Evolutionary conservation across 2,797 vertebrate genomes (phyloP).

Genomic region (Acanthurus lineatus): DNA sequence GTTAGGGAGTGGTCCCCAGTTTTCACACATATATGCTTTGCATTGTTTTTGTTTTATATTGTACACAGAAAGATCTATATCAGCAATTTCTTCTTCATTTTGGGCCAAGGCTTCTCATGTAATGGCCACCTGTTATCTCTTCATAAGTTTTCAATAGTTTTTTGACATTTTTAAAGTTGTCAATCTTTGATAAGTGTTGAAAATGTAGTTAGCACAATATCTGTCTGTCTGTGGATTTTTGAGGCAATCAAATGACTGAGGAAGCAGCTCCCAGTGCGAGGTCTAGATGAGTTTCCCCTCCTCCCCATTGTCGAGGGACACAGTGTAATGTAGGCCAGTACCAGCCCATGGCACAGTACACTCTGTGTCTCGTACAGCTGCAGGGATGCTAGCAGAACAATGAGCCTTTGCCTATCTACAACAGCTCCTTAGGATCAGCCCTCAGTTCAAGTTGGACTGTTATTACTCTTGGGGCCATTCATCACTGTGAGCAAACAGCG

Average conservation of each 20-base stretch:
- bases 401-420: slow-evolving; percentile 76
- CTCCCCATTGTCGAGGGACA: slow-evolving; percentile 69
- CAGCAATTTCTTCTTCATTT: slow-evolving; percentile 4
- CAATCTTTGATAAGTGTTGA: background rate
- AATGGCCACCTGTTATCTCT: slow-evolving; percentile 4
- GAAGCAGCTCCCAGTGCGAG: slow-evolving; percentile 54
- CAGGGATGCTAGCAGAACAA: slow-evolving; percentile 76
- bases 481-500: slow-evolving; percentile 60
- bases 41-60: background rate
- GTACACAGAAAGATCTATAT: background rate
- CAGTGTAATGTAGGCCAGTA: slow-evolving; percentile 81
- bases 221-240: slow-evolving; percentile 33
- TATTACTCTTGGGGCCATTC: slow-evolving; percentile 61
- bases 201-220: slow-evolving; percentile 10
- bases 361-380: slow-evolving; percentile 80
- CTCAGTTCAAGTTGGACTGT: slow-evolving; percentile 75
- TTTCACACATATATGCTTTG: background rate
- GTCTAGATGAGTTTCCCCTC: slow-evolving; percentile 66
- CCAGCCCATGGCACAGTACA: slow-evolving; percentile 77
- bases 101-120: background rate
- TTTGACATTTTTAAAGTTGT: slow-evolving; percentile 14
- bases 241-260: slow-evolving; percentile 53
- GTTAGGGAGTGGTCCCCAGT: background rate
- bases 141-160: background rate
- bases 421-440: slow-evolving; percentile 75